These are phyloP conservation scores for Tribolium freemani DNA, from an alignment of 2,888 invertebrate species.

Conservation along the genomic window DNA sequence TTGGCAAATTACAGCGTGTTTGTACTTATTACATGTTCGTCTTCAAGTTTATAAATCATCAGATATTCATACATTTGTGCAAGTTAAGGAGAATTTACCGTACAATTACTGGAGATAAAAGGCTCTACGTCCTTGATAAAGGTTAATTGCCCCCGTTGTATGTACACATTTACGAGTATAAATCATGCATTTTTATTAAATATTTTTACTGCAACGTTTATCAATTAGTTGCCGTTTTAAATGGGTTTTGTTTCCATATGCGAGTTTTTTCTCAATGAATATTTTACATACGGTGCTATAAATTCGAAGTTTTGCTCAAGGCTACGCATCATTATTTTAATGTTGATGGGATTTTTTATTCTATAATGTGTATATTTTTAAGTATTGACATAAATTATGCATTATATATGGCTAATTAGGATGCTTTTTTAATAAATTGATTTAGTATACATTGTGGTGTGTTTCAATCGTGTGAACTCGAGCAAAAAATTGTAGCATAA, in stretches of 20 bases:
- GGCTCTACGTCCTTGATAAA: slow-evolving; percentile 21
- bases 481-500: background rate
- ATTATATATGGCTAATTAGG: slow-evolving; percentile 5
- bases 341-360: background rate
- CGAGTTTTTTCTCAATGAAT: slow-evolving; percentile 5
- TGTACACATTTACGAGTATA: slow-evolving; percentile 9
- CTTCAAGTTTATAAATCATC: slow-evolving; percentile 14
- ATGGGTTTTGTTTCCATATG: slow-evolving; percentile 11
- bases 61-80: slow-evolving; percentile 9
- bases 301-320: slow-evolving; percentile 8
- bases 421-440: background rate
- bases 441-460: background rate
- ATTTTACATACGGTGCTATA: slow-evolving; percentile 9
- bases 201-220: slow-evolving; percentile 14
- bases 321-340: slow-evolving; percentile 3
- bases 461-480: background rate
- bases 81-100: slow-evolving; percentile 20
- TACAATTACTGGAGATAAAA: slow-evolving; percentile 17
- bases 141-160: slow-evolving; percentile 19
- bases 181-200: slow-evolving; percentile 12
- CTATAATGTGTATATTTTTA: slow-evolving; percentile 4
- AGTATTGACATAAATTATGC: slow-evolving; percentile 20
- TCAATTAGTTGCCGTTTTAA: slow-evolving; percentile 19
- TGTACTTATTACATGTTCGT: slow-evolving; percentile 10
- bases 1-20: slow-evolving; percentile 12